Evolutionary conservation across 2,113 vertebrate genomes (phyloP), one percentile per base, ranked within the genome.

Genomic region (Myocastor coypus): DNA sequence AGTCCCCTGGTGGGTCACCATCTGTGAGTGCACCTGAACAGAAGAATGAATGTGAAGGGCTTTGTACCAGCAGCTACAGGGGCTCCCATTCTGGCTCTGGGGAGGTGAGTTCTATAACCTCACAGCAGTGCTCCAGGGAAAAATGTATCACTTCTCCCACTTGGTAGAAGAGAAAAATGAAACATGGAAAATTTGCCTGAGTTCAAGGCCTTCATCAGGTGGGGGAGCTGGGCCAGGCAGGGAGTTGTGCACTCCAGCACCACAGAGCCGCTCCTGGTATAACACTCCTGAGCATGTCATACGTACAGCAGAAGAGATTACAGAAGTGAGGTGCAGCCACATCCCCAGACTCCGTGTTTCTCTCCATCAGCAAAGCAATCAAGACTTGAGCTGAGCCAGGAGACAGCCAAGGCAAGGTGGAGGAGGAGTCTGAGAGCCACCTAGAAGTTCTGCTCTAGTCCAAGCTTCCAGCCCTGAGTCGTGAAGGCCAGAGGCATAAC

Each of bases 311-410:
- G 83, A 59, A 19, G 83, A 91, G 68, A 69, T 82, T 22, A 87
- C 71, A 82, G 59, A 93, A 92, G 80, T 73, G 64, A 7, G 0
- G 77, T 42, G 69, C 37, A n/a, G 68, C 30, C 7, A 64, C 28
- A n/a, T 75, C 59, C 77, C 80, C 12, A 46, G 86, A 30, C 16
- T 73, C 6, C 8, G 61, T 13, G 34, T 88, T 78, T 94, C 91
- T 94, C 94, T 95, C 82, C 73, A 59, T 83, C 78, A 73, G 89
- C 68, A 92, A 91, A 55, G 69, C 55, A 55, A 81, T 81, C 91
- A 75, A 66, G n/a, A 55, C 50, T 34, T 61, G 73, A 96, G 83
- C 89, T 75, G 83, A 73, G 75, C 78, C 73, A 16, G 71, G 40
- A 89, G 85, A 40, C 57, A 71, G 75, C 68, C 87, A 75, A n/a